Base-by-base conservation (phyloP, 2,797 vertebrate species). In the Champsocephalus gunnari region DNA sequence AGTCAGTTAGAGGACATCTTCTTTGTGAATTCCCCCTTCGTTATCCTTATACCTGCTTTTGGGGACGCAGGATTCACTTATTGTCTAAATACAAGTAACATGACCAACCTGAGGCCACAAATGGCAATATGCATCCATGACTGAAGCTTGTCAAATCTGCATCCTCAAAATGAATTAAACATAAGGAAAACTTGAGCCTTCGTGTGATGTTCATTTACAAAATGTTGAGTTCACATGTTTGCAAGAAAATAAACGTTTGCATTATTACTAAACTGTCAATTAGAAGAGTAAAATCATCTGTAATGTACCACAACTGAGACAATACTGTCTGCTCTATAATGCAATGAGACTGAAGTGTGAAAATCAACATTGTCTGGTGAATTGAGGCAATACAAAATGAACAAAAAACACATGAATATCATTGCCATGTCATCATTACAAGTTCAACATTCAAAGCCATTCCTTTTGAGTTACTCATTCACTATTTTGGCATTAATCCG, bases 1-100 rank as follows among this genome's bases (percentile, higher is more conserved):
- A 3, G 19, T 60, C 71, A 66, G 28, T 17, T n/a, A 12, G 9
- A 11, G 11, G 3, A 5, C 1, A 55, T 53, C 10, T 49, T 32
- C 5, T 44, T 44, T 81, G 5, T 74, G 5, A 64, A 13, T 51
- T 47, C 8, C n/a, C n/a, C 2, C 11, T 38, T 32, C 28, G 17
- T 53, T 55, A 1, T 62, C 5, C 28, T 54, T 19, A 48, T 45
- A 68, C 10, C 49, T 62, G 14, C 49, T 21, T 62, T 9, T 10
- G 4, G 21, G 11, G 4, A 13, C n/a, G 5, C 45, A 28, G 56
- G 54, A 12, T 75, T 53, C 41, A n/a, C 45, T 57, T 45, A 11
- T 11, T 47, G 10, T 73, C 47, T 66, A 38, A 75, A 76, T 49
- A 21, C 55, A 71, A 61, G 24, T 45, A 28, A 72, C 58, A 28